Evolutionary conservation across 2,888 invertebrate species (phyloP).

Genomic region (Andrena bucephala): DNA sequence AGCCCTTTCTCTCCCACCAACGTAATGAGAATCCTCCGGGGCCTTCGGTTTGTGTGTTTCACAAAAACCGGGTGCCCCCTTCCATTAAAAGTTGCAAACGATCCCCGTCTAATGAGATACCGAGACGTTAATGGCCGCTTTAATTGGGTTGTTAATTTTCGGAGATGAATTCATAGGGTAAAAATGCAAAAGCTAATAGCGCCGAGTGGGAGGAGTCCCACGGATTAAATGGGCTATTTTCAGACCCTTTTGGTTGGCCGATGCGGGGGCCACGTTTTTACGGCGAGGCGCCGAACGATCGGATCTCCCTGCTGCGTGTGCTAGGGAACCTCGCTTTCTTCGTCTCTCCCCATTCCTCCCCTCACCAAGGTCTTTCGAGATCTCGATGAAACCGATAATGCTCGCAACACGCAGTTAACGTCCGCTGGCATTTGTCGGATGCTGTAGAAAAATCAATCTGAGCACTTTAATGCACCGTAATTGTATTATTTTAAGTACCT

Average conservation of each 20-base stretch:
- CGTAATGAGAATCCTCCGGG: constrained; percentile 70
- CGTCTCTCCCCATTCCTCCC: not conserved
- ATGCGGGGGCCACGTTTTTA: constrained; percentile 55
- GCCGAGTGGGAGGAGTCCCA: constrained; percentile 74
- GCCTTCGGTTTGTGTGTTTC: constrained; percentile 53
- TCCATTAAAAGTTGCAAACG: constrained; percentile 80
- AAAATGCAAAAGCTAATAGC: constrained; percentile 81
- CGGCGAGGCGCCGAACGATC: constrained; percentile 23
- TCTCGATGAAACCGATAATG: too few relatives aligned
- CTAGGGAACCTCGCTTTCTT: constrained; percentile 21
- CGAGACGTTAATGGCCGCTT: constrained; percentile 81
- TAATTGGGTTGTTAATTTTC: constrained; percentile 84
- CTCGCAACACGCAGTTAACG: not conserved
- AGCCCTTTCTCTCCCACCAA: constrained; percentile 18
- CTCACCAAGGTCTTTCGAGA: too few relatives aligned
- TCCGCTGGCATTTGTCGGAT: not conserved
- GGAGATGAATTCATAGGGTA: constrained; percentile 82
- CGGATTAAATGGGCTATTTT: constrained; percentile 80
- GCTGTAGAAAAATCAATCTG: not conserved
- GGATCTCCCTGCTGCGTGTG: constrained; percentile 20
- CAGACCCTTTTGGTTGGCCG: constrained; percentile 63
- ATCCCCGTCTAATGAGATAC: constrained; percentile 80
- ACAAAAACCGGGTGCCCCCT: constrained; percentile 73
- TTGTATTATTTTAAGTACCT: not conserved
- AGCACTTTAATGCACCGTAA: not conserved